Conservation (phyloP, 2,888 invertebrate genomes). For the Diabrotica balteata region DNA sequence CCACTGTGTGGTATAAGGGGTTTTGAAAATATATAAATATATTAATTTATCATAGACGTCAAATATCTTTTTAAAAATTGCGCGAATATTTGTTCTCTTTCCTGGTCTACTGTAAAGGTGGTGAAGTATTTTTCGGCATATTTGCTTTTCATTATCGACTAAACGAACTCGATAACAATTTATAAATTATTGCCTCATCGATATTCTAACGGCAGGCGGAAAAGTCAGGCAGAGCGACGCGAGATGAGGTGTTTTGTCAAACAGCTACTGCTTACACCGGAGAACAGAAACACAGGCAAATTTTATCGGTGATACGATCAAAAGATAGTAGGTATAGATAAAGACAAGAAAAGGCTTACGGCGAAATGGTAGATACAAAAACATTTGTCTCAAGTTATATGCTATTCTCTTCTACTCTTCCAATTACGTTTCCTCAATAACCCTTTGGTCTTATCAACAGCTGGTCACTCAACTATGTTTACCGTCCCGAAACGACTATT, state of each 20-base stretch:
- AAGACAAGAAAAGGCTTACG: conserved; percentile 22
- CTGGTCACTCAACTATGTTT: conserved; percentile 27
- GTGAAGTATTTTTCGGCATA: not conserved
- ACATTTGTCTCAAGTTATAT: conserved; percentile 35
- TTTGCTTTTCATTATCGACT: not conserved
- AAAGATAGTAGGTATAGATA: conserved; percentile 27
- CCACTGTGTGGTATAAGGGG: too few species aligned
- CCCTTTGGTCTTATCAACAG: conserved; percentile 29
- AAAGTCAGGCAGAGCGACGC: not conserved
- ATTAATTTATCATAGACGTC: too few species aligned
- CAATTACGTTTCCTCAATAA: conserved; percentile 32
- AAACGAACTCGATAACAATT: not conserved
- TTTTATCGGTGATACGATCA: conserved; percentile 31
- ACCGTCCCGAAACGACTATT: conserved; percentile 26
- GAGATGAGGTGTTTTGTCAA: conserved; percentile 6
- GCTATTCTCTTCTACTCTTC: conserved; percentile 30
- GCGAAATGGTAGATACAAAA: conserved; percentile 31
- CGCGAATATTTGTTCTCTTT: too few species aligned
- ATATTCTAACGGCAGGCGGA: conserved; percentile 8
- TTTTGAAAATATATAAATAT: too few species aligned
- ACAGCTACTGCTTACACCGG: conserved; percentile 10
- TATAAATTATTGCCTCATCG: conserved; percentile 10
- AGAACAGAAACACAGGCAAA: conserved; percentile 18
- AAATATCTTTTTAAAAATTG: too few species aligned
- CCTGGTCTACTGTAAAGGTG: too few species aligned